phyloP scores from a whole-genome alignment of 2,113 vertebrate species.

The Oncorhynchus gorbuscha region DNA sequence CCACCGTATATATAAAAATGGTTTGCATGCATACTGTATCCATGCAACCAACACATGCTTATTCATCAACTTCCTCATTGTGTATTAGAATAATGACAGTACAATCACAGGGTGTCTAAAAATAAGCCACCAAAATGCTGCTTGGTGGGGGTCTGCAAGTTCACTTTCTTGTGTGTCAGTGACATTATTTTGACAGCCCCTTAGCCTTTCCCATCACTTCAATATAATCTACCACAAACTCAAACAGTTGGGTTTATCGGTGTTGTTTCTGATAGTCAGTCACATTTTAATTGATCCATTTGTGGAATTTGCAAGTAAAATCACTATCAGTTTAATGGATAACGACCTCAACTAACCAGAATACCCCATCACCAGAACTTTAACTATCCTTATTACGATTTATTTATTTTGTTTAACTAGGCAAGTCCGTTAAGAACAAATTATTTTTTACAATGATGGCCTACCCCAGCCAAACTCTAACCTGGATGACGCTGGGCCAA shows the following conservation, averaged over 20 bases:
- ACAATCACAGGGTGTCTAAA: slow-evolving; percentile 33
- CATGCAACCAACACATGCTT: background rate
- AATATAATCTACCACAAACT: no score
- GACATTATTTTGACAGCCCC: slow-evolving; percentile 11
- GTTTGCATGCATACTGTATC: background rate
- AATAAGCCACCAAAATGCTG: slow-evolving; percentile 50
- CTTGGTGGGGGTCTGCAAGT: slow-evolving; percentile 4
- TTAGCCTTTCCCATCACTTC: slow-evolving; percentile 19
- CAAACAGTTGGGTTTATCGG: no score
- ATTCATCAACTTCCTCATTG: slow-evolving; percentile 45
- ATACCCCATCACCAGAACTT: no score
- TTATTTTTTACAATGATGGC: no score
- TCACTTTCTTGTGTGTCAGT: slow-evolving; percentile 23
- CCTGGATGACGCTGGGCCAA: no score
- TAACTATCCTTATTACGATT: no score
- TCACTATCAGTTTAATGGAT: background rate
- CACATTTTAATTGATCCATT: no score
- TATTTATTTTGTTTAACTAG: no score
- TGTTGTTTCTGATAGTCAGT: background rate
- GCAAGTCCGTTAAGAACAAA: no score
- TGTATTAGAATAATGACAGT: slow-evolving; percentile 1
- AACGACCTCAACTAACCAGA: background rate
- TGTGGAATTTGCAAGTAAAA: background rate
- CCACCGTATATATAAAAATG: no score
- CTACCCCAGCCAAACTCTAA: no score